Base-by-base conservation (phyloP, 1,140 invertebrate genomes). In the Megathymus violae region DNA sequence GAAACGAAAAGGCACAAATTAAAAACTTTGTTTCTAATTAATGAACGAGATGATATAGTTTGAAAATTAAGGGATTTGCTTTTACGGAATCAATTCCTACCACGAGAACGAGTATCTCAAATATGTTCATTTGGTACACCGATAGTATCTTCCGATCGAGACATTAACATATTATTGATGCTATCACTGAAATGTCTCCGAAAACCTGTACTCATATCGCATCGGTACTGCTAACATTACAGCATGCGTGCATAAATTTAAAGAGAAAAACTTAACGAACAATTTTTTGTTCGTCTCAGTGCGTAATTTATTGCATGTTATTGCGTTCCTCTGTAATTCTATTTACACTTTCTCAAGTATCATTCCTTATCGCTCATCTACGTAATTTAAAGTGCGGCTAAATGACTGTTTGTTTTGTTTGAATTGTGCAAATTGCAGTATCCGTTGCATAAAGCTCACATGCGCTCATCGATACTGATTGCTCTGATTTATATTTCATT, bases 401-500 rank as follows among this genome's bases (percentile, higher is more conserved):
- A 80, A 73, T 66, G 47, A 69, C 72, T 84, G 83, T 85, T 78
- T 88, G 77, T 88, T 85, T 87, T 80, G 74, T 81, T 79, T 63
- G 63, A 62, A 61, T 54, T 41, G 67, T 72, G 72, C 74, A 81
- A 85, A 80, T 84, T 81, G 81, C 79, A 74, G 71, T 82, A 79
- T 84, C 83, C 76, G 71, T 74, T 77, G 75, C 64, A 69, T 71
- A 68, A 85, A 81, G 77, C 80, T 74, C 77, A 82, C 75, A 67
- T 60, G 67, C 61, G 34, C 71, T 66, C 68, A 59, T 71, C 72
- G 74, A 83, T 82, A 71, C 62, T 64, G 66, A 40, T 56, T 80
- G 82, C 74, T 67, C 84, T 87, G 85, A 88, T 88, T 88, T 87
- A 88, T 86, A 84, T 74, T 76, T 79, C 69, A 62, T 71, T 67